These are phyloP conservation scores for Palaemon carinicauda DNA, from an alignment of 1,140 invertebrate species.

Conservation along the genomic window DNA sequence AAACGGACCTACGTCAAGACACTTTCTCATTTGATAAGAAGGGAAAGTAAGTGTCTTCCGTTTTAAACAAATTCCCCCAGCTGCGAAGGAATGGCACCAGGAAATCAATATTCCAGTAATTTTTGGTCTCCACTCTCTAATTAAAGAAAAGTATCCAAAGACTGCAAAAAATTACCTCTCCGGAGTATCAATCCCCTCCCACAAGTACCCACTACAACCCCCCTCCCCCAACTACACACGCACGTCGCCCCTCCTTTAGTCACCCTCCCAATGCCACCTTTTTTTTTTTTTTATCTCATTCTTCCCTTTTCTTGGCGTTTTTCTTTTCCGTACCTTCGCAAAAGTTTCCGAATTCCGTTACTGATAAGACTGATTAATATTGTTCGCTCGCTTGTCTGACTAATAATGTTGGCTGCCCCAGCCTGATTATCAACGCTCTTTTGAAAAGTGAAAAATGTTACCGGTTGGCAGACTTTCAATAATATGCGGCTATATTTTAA, in stretches of 20 bases:
- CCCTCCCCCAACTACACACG: neutral
- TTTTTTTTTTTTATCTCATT: neutral
- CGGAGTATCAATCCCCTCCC: neutral
- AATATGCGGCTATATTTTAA: too few species aligned
- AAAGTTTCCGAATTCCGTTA: too few species aligned
- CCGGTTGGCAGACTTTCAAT: too few species aligned
- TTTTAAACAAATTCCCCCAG: slow-evolving; percentile 36
- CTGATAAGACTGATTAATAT: neutral
- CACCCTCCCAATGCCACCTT: neutral
- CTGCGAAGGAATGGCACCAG: neutral
- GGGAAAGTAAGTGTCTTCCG: neutral
- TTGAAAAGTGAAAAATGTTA: too few species aligned
- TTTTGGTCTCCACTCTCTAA: slow-evolving; percentile 49
- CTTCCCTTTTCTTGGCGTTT: neutral
- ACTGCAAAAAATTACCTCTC: slow-evolving; percentile 50
- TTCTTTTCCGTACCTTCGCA: neutral
- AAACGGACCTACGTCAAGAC: too few species aligned
- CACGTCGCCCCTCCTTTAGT: neutral
- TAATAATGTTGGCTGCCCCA: neutral
- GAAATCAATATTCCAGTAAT: slow-evolving; percentile 49
- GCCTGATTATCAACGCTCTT: too few species aligned
- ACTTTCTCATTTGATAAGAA: neutral
- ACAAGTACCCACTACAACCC: neutral
- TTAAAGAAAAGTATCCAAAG: slow-evolving; percentile 54
- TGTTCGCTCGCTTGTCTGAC: neutral